Percentiles rank a stretch among this genome's conserved stretches.
These are phyloP conservation scores for Lethenteron reissneri DNA, from an alignment of 2,113 vertebrate genomes.

Conservation along the genomic window DNA sequence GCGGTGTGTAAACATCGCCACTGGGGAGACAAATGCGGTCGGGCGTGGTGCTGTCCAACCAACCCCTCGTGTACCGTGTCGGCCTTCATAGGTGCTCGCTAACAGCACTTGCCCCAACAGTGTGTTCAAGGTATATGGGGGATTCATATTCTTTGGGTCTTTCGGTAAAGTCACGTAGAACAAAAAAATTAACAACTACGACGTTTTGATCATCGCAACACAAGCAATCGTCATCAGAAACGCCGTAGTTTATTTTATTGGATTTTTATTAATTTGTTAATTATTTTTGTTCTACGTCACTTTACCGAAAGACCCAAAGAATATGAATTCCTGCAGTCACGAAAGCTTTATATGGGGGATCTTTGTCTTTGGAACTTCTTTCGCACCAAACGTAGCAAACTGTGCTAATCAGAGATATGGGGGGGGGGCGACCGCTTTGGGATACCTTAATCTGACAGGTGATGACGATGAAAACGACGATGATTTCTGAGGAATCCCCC, in stretches of 20 bases:
- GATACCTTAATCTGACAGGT: not conserved
- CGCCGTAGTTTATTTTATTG: not conserved
- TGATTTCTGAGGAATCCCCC: not conserved
- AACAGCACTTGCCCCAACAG: not conserved
- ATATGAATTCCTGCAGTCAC: not conserved
- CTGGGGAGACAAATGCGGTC: too few species aligned
- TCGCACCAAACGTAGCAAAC: not conserved
- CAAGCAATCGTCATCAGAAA: not conserved
- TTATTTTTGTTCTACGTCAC: not conserved
- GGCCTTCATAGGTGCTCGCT: not conserved
- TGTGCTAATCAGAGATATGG: not conserved
- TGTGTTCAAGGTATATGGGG: not conserved
- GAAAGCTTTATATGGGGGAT: not conserved
- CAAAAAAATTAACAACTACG: not conserved
- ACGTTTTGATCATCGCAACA: not conserved
- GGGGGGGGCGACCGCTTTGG: not conserved
- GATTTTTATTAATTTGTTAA: not conserved
- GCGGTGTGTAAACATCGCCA: too few species aligned
- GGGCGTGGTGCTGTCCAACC: not conserved
- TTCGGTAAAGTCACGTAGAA: not conserved
- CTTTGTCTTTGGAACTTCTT: not conserved
- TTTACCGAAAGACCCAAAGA: not conserved
- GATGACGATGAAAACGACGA: not conserved
- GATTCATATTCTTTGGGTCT: not conserved
- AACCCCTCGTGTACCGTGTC: not conserved